Percentiles rank a stretch among this genome's conserved stretches.
Conservation (phyloP, 1,140 invertebrate species). For the Archegozetes longisetosus region DNA sequence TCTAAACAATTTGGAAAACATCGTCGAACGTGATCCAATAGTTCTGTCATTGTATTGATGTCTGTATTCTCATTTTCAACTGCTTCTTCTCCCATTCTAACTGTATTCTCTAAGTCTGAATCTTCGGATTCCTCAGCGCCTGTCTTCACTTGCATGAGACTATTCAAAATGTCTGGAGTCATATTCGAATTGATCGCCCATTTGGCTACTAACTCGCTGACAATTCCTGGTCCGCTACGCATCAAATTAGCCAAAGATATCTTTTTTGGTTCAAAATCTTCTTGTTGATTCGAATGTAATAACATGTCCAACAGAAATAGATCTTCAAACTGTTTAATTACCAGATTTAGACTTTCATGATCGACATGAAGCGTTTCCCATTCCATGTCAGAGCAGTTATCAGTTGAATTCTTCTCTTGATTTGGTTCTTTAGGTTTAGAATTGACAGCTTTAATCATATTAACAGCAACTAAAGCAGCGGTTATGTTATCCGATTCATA, state of each 20-base stretch:
- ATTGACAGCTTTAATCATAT: conserved; percentile 20
- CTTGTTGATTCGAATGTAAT: conserved; percentile 21
- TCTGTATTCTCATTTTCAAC: conserved; percentile 12
- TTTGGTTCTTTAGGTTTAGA: conserved; percentile 1
- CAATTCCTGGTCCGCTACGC: conserved; percentile 52
- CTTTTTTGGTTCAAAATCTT: conserved; percentile 37
- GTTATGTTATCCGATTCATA: conserved; percentile 24
- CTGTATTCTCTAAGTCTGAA: not conserved
- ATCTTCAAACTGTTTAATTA: conserved; percentile 76
- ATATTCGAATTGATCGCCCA: conserved; percentile 55
- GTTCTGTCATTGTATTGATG: conserved; percentile 39
- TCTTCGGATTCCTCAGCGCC: conserved; percentile 16
- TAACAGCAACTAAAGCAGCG: conserved; percentile 25
- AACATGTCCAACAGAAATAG: conserved; percentile 50
- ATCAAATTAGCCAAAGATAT: conserved; percentile 56
- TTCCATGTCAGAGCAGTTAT: conserved; percentile 21
- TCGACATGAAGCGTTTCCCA: conserved; percentile 74
- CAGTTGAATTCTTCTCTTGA: conserved; percentile 9
- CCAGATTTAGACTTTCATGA: conserved; percentile 60
- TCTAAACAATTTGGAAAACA: conserved; percentile 66
- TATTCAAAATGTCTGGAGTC: conserved; percentile 34
- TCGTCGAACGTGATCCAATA: conserved; percentile 18
- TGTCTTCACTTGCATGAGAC: conserved; percentile 30
- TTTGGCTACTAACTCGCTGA: conserved; percentile 61
- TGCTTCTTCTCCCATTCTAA: conserved; percentile 21